These are phyloP conservation scores for Astatoreochromis straeleni DNA, from an alignment of 2,113 vertebrate genomes.

Conservation along the genomic window DNA sequence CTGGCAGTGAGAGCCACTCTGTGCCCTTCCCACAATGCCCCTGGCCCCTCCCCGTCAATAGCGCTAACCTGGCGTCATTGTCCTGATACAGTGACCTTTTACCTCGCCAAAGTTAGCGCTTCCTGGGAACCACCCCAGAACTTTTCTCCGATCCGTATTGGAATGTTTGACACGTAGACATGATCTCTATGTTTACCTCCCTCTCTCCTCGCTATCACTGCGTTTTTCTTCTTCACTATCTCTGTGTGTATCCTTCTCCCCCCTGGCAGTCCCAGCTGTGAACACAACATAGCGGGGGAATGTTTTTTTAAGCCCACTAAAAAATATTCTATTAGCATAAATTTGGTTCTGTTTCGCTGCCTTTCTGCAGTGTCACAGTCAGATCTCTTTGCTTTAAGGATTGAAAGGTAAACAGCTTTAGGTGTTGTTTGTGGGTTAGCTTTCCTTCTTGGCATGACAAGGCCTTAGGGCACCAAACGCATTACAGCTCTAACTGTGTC, in stretches of 20 bases:
- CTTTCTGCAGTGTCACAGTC: slow-evolving; percentile 64
- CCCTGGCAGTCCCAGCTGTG: slow-evolving; percentile 56
- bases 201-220: slow-evolving; percentile 28
- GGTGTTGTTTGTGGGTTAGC: slow-evolving; percentile 56
- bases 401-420: slow-evolving; percentile 67
- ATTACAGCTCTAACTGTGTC: slow-evolving; percentile 54
- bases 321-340: slow-evolving; percentile 72
- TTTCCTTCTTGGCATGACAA: slow-evolving; percentile 61
- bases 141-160: slow-evolving; percentile 66
- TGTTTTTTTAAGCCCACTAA: slow-evolving; percentile 53
- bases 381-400: slow-evolving; percentile 57
- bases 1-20: slow-evolving; percentile 75
- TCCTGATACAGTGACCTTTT: slow-evolving; percentile 75
- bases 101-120: slow-evolving; percentile 66
- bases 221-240: slow-evolving; percentile 34
- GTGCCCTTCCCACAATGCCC: slow-evolving; percentile 80
- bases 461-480: slow-evolving; percentile 60
- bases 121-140: slow-evolving; percentile 67
- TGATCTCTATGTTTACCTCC: slow-evolving; percentile 44
- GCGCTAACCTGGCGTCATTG: slow-evolving; percentile 80
- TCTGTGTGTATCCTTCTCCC: slow-evolving; percentile 45
- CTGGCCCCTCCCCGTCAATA: slow-evolving; percentile 77
- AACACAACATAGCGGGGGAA: slow-evolving; percentile 37
- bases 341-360: slow-evolving; percentile 57
- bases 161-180: slow-evolving; percentile 69